Evolutionary conservation across 2,113 vertebrate species (phyloP).

Genomic region (Myocastor coypus): DNA sequence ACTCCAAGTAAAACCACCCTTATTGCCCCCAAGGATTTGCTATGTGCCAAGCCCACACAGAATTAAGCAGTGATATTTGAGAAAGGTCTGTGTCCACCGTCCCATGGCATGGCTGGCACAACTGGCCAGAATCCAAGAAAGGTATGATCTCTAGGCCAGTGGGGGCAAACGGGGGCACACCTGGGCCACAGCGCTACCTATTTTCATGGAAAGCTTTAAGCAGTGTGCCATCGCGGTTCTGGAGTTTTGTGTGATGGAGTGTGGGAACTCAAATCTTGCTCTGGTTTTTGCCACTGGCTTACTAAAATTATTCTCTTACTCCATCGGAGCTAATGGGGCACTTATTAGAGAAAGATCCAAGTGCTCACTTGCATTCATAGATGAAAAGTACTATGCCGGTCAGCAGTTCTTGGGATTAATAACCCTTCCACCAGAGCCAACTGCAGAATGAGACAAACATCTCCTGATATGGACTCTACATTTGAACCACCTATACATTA

Average conservation of each 20-base stretch:
- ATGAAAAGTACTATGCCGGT: neutral
- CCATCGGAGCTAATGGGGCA: neutral
- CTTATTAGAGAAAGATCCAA: neutral
- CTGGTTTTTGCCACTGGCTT: neutral
- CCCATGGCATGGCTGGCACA: neutral
- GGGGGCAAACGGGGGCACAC: neutral
- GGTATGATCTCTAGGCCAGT: neutral
- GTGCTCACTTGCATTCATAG: neutral
- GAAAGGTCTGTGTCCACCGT: neutral
- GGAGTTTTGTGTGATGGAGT: neutral
- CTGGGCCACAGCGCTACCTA: neutral
- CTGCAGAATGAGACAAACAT: neutral
- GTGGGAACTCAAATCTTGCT: conserved; percentile 1
- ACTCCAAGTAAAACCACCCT: neutral
- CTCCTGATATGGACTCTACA: neutral
- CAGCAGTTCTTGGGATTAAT: neutral
- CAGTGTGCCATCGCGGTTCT: neutral
- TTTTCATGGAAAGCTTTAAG: neutral
- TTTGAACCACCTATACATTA: neutral
- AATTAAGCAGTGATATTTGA: neutral
- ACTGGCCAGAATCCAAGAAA: neutral
- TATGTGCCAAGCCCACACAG: neutral
- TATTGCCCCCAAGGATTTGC: neutral
- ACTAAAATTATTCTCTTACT: neutral
- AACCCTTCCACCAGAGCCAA: conserved; percentile 37